These are phyloP conservation scores for Neoitamus cyanurus DNA, from an alignment of 2,888 invertebrate species.

Conservation along the genomic window DNA sequence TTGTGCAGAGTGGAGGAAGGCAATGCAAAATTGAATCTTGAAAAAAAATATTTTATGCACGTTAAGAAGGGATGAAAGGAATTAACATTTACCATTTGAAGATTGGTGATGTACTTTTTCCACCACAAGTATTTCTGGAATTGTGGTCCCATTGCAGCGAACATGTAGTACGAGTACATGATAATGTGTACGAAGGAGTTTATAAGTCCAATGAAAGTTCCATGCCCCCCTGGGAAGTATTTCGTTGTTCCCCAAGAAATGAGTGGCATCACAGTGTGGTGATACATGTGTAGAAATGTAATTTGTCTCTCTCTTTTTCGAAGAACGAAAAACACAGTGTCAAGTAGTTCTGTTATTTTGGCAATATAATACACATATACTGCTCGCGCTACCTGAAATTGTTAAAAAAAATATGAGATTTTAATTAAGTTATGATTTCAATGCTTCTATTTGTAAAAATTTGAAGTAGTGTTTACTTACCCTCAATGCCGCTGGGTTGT, in stretches of 20 bases:
- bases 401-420: conserved; percentile 37
- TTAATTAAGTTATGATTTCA: too few species aligned
- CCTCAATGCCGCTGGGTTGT: conserved; percentile 78
- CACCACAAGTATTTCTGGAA: conserved; percentile 92
- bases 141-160: conserved; percentile 88
- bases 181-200: conserved; percentile 95
- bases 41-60: conserved; percentile 38
- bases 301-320: conserved; percentile 92
- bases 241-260: conserved; percentile 93
- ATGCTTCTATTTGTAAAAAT: too few species aligned
- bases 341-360: conserved; percentile 89
- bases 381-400: conserved; percentile 72
- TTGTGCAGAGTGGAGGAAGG: conserved; percentile 87
- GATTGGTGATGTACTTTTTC: conserved; percentile 91
- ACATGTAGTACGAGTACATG: conserved; percentile 93
- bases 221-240: conserved; percentile 89
- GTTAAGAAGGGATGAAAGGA: neutral
- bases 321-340: conserved; percentile 93
- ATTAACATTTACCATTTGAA: conserved; percentile 80
- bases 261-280: conserved; percentile 95
- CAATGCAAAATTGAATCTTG: conserved; percentile 86
- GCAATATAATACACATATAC: conserved; percentile 89
- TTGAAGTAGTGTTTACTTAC: conserved; percentile 69
- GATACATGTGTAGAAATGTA: conserved; percentile 91
- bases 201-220: conserved; percentile 83